phyloP scores from a whole-genome alignment of 2,113 vertebrate genomes.

The Thomomys bottae region DNA sequence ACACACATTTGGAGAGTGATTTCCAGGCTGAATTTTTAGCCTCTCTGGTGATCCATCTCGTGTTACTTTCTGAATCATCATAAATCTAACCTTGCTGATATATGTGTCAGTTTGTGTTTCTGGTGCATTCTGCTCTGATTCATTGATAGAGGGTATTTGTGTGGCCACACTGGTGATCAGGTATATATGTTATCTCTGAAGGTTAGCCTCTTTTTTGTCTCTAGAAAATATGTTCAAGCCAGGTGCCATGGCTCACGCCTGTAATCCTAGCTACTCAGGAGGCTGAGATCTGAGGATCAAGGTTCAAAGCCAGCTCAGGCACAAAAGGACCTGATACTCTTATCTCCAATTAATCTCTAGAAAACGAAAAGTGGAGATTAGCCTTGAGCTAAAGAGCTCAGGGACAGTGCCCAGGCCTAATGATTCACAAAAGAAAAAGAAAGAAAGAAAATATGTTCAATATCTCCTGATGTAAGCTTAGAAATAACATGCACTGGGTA shows the following conservation, averaged over 20 bases:
- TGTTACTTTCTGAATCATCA: conserved; percentile 21
- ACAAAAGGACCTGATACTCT: no score
- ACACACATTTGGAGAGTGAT: background rate
- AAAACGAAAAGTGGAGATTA: no score
- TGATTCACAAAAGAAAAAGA: no score
- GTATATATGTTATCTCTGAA: background rate
- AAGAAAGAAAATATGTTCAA: no score
- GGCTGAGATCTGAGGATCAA: no score
- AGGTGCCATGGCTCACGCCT: no score
- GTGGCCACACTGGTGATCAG: background rate
- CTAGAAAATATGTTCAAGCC: conserved; percentile 18
- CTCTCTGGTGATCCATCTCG: background rate
- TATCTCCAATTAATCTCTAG: no score
- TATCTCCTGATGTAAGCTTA: conserved; percentile 34
- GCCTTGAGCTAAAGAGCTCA: no score
- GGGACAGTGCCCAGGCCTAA: no score
- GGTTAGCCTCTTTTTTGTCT: conserved; percentile 29
- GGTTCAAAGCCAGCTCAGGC: no score
- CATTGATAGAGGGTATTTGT: background rate
- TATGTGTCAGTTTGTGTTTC: background rate
- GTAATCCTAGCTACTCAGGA: no score
- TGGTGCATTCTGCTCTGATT: background rate
- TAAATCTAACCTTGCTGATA: conserved; percentile 31
- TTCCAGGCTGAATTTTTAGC: background rate
- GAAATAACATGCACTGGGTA: conserved; percentile 14